Conservation (phyloP, 2,888 invertebrate genomes). For the Argynnis bischoffii region DNA sequence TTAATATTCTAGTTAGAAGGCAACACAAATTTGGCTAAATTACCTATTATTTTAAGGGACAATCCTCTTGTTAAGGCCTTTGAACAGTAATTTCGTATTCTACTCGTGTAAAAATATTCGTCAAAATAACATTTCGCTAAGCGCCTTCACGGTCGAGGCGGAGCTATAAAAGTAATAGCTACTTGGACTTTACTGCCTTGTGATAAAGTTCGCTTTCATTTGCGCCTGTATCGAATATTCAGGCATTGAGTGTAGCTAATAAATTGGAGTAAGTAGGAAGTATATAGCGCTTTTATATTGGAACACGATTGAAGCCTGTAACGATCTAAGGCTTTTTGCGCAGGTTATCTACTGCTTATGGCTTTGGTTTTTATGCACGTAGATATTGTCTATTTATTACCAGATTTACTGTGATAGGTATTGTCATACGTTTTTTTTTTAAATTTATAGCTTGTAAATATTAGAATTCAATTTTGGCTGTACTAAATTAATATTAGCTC, state of each 20-base stretch:
- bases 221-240: conserved; percentile 42
- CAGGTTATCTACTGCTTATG: conserved; percentile 17
- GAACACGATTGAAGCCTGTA: conserved; percentile 25
- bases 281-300: conserved; percentile 38
- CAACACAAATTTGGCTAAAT: conserved; percentile 34
- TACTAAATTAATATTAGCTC: no score
- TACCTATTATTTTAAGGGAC: conserved; percentile 15
- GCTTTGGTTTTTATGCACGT: conserved; percentile 13
- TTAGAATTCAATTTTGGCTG: no score
- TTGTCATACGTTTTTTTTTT: no score
- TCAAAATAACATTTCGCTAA: conserved; percentile 34
- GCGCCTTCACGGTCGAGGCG: conserved; percentile 36
- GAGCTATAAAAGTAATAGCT: conserved; percentile 56
- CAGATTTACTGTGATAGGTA: background rate
- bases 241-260: conserved; percentile 47
- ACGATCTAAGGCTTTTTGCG: background rate
- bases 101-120: conserved; percentile 30
- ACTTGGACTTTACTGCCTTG: conserved; percentile 55
- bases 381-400: background rate
- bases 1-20: no score
- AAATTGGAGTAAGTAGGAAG: conserved; percentile 51
- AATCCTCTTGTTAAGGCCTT: conserved; percentile 25
- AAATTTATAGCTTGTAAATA: no score
- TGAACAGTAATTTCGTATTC: conserved; percentile 35
- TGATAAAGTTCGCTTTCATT: conserved; percentile 60